phyloP scores from a whole-genome alignment of 2,888 invertebrate species.

The Troides aeacus region DNA sequence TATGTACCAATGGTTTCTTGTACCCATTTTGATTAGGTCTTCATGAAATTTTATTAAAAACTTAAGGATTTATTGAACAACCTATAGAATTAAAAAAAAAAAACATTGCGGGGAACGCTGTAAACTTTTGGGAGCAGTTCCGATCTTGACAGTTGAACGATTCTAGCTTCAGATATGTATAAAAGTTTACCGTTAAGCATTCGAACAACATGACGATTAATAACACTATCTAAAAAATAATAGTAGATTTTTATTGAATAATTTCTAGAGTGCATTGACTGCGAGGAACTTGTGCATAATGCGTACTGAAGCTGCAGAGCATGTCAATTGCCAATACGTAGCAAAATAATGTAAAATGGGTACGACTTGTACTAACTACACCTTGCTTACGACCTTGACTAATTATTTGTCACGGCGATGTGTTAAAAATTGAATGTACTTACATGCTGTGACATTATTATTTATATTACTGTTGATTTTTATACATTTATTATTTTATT shows the following conservation, averaged over 20 bases:
- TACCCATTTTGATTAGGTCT: slow-evolving; percentile 71
- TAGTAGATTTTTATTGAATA: slow-evolving; percentile 55
- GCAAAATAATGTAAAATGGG: slow-evolving; percentile 62
- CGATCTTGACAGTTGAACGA: slow-evolving; percentile 44
- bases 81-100: slow-evolving; percentile 24
- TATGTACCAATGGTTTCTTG: slow-evolving; percentile 70
- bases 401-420: slow-evolving; percentile 45
- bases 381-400: slow-evolving; percentile 43
- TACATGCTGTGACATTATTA: slow-evolving; percentile 68
- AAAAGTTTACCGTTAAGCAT: slow-evolving; percentile 48
- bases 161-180: slow-evolving; percentile 51
- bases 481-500: slow-evolving; percentile 53
- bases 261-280: slow-evolving; percentile 41
- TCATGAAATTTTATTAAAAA: slow-evolving; percentile 51
- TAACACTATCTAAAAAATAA: slow-evolving; percentile 47
- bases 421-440: slow-evolving; percentile 50
- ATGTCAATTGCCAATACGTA: slow-evolving; percentile 55
- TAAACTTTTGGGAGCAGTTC: slow-evolving; percentile 31
- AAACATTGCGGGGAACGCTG: slow-evolving; percentile 18
- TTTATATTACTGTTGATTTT: slow-evolving; percentile 56
- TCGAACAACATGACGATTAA: slow-evolving; percentile 41
- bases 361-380: slow-evolving; percentile 49
- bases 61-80: slow-evolving; percentile 34
- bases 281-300: slow-evolving; percentile 27
- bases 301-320: slow-evolving; percentile 36